Conservation (phyloP, 2,888 invertebrate species). For the Idaea aversata region DNA sequence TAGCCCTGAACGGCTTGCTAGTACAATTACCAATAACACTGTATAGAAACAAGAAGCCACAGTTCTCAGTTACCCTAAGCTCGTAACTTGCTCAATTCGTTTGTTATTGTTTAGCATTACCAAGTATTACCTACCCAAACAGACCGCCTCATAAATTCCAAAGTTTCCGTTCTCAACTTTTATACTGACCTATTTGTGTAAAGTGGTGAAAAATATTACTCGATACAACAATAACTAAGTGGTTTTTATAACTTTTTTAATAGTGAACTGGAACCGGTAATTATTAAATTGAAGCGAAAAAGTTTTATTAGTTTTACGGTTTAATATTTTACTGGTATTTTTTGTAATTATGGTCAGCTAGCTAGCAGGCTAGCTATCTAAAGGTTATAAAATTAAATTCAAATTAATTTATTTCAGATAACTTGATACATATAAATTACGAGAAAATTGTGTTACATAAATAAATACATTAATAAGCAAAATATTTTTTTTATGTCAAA, state of each 20-base stretch:
- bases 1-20: no score
- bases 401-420: no score
- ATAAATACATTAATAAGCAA: no score
- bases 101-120: conserved; percentile 71
- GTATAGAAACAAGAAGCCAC: no score
- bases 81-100: conserved; percentile 48
- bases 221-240: conserved; percentile 32
- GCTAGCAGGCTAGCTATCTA: not conserved
- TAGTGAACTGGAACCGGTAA: conserved; percentile 9
- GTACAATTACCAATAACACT: no score
- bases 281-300: conserved; percentile 7
- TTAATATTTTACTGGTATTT: not conserved
- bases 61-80: not conserved
- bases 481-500: no score
- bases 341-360: not conserved
- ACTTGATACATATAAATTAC: no score
- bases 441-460: no score
- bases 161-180: conserved; percentile 59
- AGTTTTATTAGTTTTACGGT: conserved; percentile 7
- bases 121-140: conserved; percentile 63
- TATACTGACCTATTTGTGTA: conserved; percentile 54
- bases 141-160: conserved; percentile 60
- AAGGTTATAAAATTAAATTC: no score
- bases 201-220: conserved; percentile 51
- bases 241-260: conserved; percentile 22